A percentile compares a stretch with the other conserved stretches of the same genome.
These are phyloP conservation scores for Acanthochromis polyacanthus DNA, from an alignment of 2,113 vertebrate species.

Conservation along the genomic window DNA sequence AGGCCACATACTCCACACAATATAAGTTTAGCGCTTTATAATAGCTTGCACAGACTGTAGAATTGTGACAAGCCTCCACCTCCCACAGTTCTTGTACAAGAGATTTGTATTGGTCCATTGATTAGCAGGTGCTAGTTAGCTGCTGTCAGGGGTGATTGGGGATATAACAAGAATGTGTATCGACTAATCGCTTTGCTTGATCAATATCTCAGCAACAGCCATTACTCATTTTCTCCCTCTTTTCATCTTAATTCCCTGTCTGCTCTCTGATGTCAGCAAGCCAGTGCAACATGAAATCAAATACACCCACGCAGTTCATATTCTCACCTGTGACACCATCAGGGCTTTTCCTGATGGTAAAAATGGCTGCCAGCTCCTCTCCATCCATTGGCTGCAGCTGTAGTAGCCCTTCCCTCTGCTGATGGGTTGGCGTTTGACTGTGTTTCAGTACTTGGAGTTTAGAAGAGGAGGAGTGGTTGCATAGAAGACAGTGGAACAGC, in stretches of 20 bases:
- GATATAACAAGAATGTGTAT: conserved; percentile 87
- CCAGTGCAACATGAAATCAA: conserved; percentile 39
- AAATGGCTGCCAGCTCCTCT: conserved; percentile 96
- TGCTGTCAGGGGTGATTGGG: conserved; percentile 80
- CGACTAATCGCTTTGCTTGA: conserved; percentile 84
- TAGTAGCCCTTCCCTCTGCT: conserved; percentile 94
- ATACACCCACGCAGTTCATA: conserved; percentile 30
- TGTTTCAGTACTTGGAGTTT: conserved; percentile 99
- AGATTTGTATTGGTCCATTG: conserved; percentile 81
- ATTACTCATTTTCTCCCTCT: conserved; percentile 80
- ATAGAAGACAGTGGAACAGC: conserved; percentile 96
- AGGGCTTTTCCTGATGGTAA: conserved; percentile 91
- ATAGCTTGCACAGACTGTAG: conserved; percentile 18
- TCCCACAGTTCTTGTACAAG: conserved; percentile 51
- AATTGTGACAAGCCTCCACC: conserved; percentile 19
- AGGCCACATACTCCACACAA: conserved; percentile 9
- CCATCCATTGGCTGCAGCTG: conserved; percentile 93
- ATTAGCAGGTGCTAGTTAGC: conserved; percentile 86
- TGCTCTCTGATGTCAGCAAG: conserved; percentile 34
- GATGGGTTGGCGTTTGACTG: conserved; percentile 95
- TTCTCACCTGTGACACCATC: conserved; percentile 74
- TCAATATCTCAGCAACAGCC: conserved; percentile 81
- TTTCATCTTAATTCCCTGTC: conserved; percentile 70
- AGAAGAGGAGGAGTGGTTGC: conserved; percentile 97
- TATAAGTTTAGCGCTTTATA: conserved; percentile 23